Conservation (phyloP, 2,113 vertebrate genomes). For the Agapornis roseicollis region DNA sequence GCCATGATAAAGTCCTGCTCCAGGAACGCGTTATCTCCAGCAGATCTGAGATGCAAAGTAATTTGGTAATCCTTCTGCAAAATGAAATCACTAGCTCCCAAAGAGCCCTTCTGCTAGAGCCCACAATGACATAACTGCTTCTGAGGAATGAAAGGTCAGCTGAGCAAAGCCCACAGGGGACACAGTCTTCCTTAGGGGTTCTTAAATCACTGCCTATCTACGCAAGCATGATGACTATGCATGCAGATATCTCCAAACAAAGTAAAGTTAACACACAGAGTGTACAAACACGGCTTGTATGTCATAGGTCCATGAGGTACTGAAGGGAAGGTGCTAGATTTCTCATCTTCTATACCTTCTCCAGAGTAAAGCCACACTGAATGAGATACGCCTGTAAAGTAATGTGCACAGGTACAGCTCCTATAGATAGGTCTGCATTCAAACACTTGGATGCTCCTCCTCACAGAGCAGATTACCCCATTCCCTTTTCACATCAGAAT, state of each 20-base stretch:
- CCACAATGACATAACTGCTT: rapidly evolving
- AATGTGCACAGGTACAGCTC: not conserved
- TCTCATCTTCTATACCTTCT: not conserved
- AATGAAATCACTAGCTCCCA: not conserved
- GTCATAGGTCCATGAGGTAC: not conserved
- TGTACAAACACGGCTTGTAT: rapidly evolving
- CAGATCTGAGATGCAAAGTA: no score
- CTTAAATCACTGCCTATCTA: not conserved
- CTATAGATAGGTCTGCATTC: rapidly evolving
- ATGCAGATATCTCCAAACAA: not conserved
- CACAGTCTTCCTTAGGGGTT: rapidly evolving
- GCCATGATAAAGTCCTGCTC: not conserved
- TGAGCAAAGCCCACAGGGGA: rapidly evolving
- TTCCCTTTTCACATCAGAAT: not conserved
- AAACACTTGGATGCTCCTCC: rapidly evolving
- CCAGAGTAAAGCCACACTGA: not conserved
- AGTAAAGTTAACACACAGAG: not conserved
- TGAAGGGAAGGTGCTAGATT: not conserved
- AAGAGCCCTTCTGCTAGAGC: not conserved
- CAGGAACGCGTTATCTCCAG: not conserved
- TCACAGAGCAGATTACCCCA: no score
- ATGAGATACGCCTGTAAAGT: rapidly evolving
- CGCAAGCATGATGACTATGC: rapidly evolving
- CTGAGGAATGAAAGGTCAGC: not conserved
- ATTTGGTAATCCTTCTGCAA: not conserved